Conservation (phyloP, 2,888 invertebrate species). For the Saturnia japonica region DNA sequence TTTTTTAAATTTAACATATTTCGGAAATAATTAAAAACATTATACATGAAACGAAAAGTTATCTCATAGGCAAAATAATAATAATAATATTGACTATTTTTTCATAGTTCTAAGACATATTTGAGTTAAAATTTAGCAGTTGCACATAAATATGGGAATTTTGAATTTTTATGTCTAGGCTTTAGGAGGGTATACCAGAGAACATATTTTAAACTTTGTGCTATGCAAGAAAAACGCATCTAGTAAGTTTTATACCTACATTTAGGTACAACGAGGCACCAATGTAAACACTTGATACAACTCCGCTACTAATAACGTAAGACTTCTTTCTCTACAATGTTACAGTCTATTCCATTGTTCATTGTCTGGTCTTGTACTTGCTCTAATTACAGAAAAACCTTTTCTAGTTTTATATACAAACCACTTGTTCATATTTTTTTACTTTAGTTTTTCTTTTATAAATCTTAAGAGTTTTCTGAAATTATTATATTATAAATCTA, state of each 20-base stretch:
- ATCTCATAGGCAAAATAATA: too few relatives aligned
- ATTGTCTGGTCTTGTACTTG: background rate
- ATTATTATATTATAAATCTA: too few relatives aligned
- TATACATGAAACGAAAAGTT: too few relatives aligned
- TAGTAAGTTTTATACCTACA: background rate
- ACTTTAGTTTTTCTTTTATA: background rate
- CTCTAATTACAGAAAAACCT: background rate
- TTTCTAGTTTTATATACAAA: background rate
- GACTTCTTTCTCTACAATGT: conserved; percentile 1
- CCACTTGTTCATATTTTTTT: background rate
- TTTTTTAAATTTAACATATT: too few relatives aligned
- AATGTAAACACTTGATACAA: conserved; percentile 22
- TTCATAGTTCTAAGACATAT: too few relatives aligned
- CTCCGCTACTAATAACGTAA: conserved; percentile 18
- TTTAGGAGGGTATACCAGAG: too few relatives aligned
- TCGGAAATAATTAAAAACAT: too few relatives aligned
- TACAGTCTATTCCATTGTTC: conserved; percentile 9
- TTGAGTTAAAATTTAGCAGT: too few relatives aligned
- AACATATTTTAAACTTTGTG: background rate
- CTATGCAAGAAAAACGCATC: background rate
- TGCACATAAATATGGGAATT: too few relatives aligned
- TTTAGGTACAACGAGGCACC: conserved; percentile 2
- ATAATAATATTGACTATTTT: too few relatives aligned
- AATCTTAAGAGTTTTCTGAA: too few relatives aligned
- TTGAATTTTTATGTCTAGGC: too few relatives aligned